These are phyloP conservation scores for Lysandra bellargus DNA, from an alignment of 2,888 invertebrate species.

Conservation along the genomic window DNA sequence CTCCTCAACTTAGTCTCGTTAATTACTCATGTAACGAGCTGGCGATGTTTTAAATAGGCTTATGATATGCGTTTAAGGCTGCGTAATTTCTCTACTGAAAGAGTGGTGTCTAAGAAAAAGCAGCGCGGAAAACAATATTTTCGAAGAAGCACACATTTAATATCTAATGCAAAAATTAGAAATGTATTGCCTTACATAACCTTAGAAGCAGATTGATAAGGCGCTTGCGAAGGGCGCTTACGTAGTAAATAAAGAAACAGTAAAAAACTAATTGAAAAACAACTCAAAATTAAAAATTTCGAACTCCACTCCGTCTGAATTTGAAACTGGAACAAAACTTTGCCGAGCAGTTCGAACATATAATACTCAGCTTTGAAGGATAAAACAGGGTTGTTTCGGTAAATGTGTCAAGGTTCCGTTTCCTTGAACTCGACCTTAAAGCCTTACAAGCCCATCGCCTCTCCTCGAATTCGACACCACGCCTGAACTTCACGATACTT, in stretches of 20 bases:
- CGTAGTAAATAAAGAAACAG: neutral
- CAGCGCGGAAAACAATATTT: no score
- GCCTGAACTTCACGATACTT: neutral
- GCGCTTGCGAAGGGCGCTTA: neutral
- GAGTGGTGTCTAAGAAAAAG: neutral
- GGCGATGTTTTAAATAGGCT: neutral
- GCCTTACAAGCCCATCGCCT: neutral
- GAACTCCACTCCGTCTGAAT: neutral
- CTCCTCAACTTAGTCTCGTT: constrained; percentile 39
- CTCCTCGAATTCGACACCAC: constrained; percentile 8
- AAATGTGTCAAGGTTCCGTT: constrained; percentile 21
- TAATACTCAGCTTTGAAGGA: constrained; percentile 2
- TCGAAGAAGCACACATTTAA: no score
- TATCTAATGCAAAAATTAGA: no score
- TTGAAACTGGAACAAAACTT: neutral
- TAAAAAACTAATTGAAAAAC: neutral
- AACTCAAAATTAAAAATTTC: neutral
- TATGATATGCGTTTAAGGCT: neutral
- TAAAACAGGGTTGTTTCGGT: constrained; percentile 6
- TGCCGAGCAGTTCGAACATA: neutral
- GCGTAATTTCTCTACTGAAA: neutral
- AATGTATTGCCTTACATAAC: no score
- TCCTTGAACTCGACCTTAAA: constrained; percentile 28
- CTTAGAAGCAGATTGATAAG: neutral
- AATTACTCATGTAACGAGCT: constrained; percentile 25